Evolutionary conservation across 2,888 invertebrate genomes (phyloP), one percentile per base, ranked within the genome.

Genomic region (Orchesellides sinensis): DNA sequence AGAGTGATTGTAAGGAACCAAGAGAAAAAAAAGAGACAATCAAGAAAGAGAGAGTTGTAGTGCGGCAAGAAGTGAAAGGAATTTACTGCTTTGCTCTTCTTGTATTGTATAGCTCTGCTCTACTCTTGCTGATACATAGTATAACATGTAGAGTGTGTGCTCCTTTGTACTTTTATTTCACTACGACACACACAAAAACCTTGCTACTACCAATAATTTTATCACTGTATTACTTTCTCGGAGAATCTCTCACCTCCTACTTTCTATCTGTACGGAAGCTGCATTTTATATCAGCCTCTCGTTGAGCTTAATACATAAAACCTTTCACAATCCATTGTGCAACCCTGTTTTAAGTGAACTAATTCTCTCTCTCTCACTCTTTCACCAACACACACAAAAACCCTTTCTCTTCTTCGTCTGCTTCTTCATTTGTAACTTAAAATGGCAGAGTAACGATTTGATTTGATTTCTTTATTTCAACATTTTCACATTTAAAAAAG

Each of bases 221-320:
- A 40, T 10, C 52, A 21, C 8, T 72, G 72, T 72, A 72, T 72
- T 61, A 72, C 27, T 61, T 47, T 72, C 72, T 59, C 72, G 45
- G 59, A 69, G 69, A 72, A 59, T 54, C 70, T 35, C 54, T 70
- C 54, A 21, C 56, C 54, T 65, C 35, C 40, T 54, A 32, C 49
- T 27, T 68, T 25, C 66, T 40, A 3, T 68, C 49, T 68, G 29
- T 32, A 29, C 29, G 66, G 66, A 66, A 66, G 47, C 66, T 66
- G 66, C 23, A 66, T 66, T 32, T 17, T 61, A 45, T 66, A 29
- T 45, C 63, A 3, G 19, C 35, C 35, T 29, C 65, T 23, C 65
- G 21, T 6, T 23, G 32, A 27, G 49, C 21, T 25, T 69, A 45
- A 25, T 17, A 0, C 17, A 17, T 32, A 32, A 14, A 19, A 23